phyloP scores from a whole-genome alignment of 2,797 vertebrate genomes.

The Coluber constrictor region DNA sequence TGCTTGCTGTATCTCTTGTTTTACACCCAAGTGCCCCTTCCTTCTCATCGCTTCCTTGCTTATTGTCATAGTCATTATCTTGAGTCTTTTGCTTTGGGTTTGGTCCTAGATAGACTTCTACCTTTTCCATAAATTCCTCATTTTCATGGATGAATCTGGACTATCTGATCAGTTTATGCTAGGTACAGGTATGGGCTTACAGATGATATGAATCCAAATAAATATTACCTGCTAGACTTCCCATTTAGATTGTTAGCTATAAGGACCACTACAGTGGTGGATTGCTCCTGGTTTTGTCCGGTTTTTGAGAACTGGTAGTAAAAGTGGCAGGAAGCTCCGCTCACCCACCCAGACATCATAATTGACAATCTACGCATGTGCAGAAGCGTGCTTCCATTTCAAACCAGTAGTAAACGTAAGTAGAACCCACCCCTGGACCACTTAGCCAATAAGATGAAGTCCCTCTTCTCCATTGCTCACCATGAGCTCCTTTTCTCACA shows the following conservation, averaged over 20 bases:
- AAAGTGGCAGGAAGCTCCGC: too few relatives aligned
- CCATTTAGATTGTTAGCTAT: neutral
- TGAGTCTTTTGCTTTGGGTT: neutral
- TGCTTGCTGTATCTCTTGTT: neutral
- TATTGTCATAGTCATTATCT: neutral
- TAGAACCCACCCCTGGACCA: too few relatives aligned
- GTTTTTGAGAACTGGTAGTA: too few relatives aligned
- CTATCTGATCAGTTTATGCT: neutral
- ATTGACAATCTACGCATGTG: too few relatives aligned
- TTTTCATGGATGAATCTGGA: neutral
- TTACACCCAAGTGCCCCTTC: neutral
- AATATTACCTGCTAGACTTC: neutral
- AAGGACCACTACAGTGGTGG: neutral
- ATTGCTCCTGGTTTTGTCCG: too few relatives aligned
- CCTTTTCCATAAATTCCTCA: neutral
- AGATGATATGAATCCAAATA: neutral
- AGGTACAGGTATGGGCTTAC: neutral
- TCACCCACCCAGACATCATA: too few relatives aligned
- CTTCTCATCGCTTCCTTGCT: neutral
- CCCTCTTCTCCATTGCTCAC: neutral
- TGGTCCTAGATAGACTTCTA: neutral
- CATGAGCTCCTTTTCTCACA: neutral
- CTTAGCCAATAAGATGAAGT: neutral
- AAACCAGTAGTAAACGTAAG: too few relatives aligned
- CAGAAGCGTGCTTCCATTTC: too few relatives aligned